Base-by-base conservation (phyloP, 2,113 vertebrate species). In the Archilochus colubris region DNA sequence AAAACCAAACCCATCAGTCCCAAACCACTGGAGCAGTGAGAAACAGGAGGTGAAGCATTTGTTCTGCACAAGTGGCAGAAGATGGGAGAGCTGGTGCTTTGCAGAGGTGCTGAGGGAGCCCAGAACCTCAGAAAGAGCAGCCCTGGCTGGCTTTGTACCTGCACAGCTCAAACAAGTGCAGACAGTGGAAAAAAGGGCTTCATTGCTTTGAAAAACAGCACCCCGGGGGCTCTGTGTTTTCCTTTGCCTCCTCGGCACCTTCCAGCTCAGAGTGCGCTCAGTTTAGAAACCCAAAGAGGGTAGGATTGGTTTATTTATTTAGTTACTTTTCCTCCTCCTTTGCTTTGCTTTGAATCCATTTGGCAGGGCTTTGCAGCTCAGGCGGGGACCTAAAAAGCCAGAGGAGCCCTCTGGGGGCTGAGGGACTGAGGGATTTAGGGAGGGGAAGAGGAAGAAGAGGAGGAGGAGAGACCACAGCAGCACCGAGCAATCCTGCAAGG, bases 1-100 rank as follows among this genome's bases (percentile, higher is more conserved):
- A 95, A 95, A 94, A 43, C 72, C 76, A 85, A 91, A 79, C 27
- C 59, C 84, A 74, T 82, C 82, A 59, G 89, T 68, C 76, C 70
- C 92, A 77, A 89, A 55, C 54, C 80, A 46, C 53, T 17, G 57
- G 44, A 75, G 72, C 46, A 54, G 81, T 1, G 24, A 86, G 82
- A 78, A 89, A 55, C 23, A 33, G 69, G 4, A 16, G n/a, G 33
- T 67, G 57, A 74, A 48, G 61, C 9, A 10, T 73, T 79, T 67
- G 72, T 73, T 93, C 57, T 51, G 46, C 43, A 55, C 31, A 80
- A 93, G 48, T 83, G 82, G 75, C 63, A 88, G 92, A 12, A 1
- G 50, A 54, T 1, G 72, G 85, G 43, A 55, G 13, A n/a, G 51
- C 62, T 10, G 23, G 72, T 9, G 64, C 43, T 43, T 78, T 31